Percentiles rank a stretch among this genome's conserved stretches.
phyloP scores from a whole-genome alignment of 2,888 invertebrate species.

The Ophion slaviceki region DNA sequence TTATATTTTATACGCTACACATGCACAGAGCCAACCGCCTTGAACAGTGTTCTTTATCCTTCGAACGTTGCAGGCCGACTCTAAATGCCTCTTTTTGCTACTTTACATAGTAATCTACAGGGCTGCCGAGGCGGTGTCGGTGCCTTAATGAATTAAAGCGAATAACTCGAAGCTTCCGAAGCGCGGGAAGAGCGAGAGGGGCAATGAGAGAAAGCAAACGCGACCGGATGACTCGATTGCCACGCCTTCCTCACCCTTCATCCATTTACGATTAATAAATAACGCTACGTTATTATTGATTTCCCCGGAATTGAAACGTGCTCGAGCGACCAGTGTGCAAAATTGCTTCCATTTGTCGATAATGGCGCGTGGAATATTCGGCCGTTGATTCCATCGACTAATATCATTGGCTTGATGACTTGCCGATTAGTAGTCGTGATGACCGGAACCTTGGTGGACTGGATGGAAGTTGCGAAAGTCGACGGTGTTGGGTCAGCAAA shows the following conservation, averaged over 20 bases:
- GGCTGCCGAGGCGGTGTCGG: constrained; percentile 55
- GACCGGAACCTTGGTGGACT: neutral
- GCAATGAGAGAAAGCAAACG: constrained; percentile 7
- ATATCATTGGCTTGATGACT: neutral
- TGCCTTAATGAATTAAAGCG: constrained; percentile 68
- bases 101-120: constrained; percentile 71
- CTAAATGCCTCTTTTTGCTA: constrained; percentile 66
- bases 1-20: constrained; percentile 49
- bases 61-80: constrained; percentile 42
- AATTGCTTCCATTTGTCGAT: constrained; percentile 6
- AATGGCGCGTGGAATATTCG: neutral
- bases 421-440: neutral
- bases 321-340: neutral
- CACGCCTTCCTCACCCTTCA: constrained; percentile 51
- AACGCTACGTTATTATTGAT: constrained; percentile 32
- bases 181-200: neutral
- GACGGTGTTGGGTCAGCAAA: neutral
- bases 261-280: constrained; percentile 57
- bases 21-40: constrained; percentile 11
- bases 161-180: constrained; percentile 61
- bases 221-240: constrained; percentile 42
- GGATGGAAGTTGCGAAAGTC: neutral
- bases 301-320: constrained; percentile 41
- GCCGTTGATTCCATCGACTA: neutral
- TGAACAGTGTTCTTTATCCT: constrained; percentile 60